Conservation (phyloP, 2,113 vertebrate genomes). For the Serranochromis macrocephalus region DNA sequence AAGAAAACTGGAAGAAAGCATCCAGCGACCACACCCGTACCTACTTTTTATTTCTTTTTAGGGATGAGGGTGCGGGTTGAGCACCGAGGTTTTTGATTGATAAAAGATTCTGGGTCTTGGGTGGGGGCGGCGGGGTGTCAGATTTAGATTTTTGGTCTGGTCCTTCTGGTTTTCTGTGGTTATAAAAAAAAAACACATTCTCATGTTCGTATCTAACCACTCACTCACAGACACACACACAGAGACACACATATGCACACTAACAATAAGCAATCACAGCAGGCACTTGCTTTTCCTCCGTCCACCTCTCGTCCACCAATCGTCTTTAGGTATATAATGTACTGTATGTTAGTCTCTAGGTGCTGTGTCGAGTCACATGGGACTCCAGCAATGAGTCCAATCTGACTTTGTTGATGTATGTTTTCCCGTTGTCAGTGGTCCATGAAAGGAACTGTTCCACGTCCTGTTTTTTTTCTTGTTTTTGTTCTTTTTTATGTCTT, state of each 20-base stretch:
- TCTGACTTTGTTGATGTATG: neutral
- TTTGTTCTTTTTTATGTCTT: neutral
- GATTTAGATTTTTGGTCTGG: constrained; percentile 20
- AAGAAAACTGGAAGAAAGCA: neutral
- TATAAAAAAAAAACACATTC: constrained; percentile 38
- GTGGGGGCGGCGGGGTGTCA: neutral
- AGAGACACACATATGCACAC: neutral
- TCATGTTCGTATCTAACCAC: constrained; percentile 13
- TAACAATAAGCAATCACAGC: constrained; percentile 24
- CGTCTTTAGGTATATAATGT: constrained; percentile 31
- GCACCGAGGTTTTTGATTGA: neutral
- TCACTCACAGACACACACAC: constrained; percentile 7
- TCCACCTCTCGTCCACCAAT: constrained; percentile 40
- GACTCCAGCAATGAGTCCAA: constrained; percentile 2
- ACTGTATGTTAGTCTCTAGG: constrained; percentile 34
- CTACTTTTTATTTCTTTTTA: constrained; percentile 12
- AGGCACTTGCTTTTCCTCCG: constrained; percentile 35
- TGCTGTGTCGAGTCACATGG: constrained; percentile 17
- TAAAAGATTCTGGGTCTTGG: neutral
- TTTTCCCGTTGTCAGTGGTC: neutral
- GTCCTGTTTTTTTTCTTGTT: neutral
- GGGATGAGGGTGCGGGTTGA: constrained; percentile 1
- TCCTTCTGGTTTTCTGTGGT: constrained; percentile 16
- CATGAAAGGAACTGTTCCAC: neutral
- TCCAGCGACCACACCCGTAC: neutral